Conservation (phyloP, 2,797 vertebrate genomes). For the Scarus forsteni region DNA sequence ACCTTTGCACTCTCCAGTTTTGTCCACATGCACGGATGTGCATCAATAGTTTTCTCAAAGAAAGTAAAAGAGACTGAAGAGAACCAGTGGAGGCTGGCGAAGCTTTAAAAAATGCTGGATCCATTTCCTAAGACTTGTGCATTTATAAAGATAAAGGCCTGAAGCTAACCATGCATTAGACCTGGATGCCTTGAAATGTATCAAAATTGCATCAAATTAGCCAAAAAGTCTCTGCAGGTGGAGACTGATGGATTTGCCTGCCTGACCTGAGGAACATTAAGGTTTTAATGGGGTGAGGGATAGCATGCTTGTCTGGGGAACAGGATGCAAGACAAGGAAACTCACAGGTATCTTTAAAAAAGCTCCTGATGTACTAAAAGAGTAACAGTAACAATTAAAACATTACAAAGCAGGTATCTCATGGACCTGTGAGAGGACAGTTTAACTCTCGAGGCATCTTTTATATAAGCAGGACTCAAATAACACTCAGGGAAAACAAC, state of each 20-base stretch:
- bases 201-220: constrained; percentile 38
- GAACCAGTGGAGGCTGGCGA: background rate
- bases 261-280: constrained; percentile 33
- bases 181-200: constrained; percentile 28
- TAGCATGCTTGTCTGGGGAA: constrained; percentile 65
- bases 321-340: constrained; percentile 74
- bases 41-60: constrained; percentile 41
- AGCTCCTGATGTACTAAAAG: constrained; percentile 35
- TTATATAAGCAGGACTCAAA: constrained; percentile 29
- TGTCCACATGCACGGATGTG: constrained; percentile 69
- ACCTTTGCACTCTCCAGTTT: constrained; percentile 80
- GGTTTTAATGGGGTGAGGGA: constrained; percentile 32
- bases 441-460: constrained; percentile 32
- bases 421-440: constrained; percentile 18
- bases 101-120: constrained; percentile 49
- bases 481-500: constrained; percentile 30
- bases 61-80: constrained; percentile 33
- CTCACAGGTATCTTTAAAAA: constrained; percentile 40
- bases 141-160: constrained; percentile 59
- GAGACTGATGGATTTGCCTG: constrained; percentile 9
- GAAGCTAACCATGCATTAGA: constrained; percentile 61
- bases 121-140: constrained; percentile 63
- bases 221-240: constrained; percentile 27
- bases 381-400: constrained; percentile 27
- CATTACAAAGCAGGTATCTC: constrained; percentile 23